A percentile compares a stretch with the other conserved stretches of the same genome.
These are phyloP conservation scores for Scopus umbretta DNA, from an alignment of 2,113 vertebrate species.

Conservation along the genomic window DNA sequence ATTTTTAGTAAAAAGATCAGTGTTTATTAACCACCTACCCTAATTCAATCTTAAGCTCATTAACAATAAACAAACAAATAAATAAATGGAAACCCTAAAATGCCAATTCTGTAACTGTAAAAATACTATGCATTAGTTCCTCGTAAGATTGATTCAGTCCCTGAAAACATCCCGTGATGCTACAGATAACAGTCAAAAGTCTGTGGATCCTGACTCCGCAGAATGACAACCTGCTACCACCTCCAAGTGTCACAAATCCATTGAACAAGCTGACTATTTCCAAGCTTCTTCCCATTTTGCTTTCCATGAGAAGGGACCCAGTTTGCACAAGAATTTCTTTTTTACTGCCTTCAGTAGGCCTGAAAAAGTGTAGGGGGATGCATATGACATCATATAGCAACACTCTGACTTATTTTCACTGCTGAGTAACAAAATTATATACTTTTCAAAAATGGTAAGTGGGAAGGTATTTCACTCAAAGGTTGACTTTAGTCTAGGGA, in stretches of 20 bases:
- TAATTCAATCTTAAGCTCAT: not conserved
- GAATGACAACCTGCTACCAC: not conserved
- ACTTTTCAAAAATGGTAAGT: not conserved
- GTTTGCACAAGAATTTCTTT: not conserved
- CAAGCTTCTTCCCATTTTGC: not conserved
- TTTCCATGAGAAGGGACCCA: not conserved
- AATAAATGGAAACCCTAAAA: not conserved
- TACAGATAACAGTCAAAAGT: not conserved
- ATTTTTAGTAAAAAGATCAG: not conserved
- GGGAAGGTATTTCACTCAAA: not conserved
- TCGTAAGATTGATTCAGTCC: not conserved
- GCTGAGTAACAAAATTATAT: not conserved
- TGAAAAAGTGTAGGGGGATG: not conserved
- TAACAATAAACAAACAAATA: not conserved
- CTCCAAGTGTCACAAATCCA: not conserved
- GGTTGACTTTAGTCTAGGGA: not conserved
- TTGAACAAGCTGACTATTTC: not conserved
- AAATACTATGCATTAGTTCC: not conserved
- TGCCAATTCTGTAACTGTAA: not conserved
- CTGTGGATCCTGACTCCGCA: not conserved
- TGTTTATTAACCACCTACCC: not conserved
- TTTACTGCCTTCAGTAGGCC: not conserved
- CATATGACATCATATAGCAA: accelerated
- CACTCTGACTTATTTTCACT: not conserved
- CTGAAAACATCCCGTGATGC: not conserved